These are phyloP conservation scores for Diacarnus erythraeanus DNA, from an alignment of 37 sponge, comb jelly and placozoan genomes.

Conservation along the genomic window DNA sequence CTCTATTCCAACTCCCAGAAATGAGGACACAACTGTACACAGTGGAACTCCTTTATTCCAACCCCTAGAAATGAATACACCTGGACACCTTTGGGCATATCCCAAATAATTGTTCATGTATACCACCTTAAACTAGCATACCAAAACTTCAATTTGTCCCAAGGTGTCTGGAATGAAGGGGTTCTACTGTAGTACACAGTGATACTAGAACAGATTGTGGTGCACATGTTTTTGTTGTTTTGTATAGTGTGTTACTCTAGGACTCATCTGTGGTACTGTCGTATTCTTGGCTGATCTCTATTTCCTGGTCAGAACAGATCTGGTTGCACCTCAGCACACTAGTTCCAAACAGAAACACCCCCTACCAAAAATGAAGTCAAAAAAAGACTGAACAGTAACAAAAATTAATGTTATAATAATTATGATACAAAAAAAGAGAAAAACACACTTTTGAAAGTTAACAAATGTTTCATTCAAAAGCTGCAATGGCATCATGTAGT, in stretches of 20 bases:
- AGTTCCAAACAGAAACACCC: no score
- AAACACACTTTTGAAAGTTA: background rate
- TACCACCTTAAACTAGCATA: no score
- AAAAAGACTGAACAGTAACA: background rate
- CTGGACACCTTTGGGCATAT: no score
- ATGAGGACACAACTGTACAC: no score
- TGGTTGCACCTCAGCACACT: background rate
- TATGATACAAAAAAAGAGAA: background rate
- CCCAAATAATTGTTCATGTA: no score
- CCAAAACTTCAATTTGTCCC: no score
- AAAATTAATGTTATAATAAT: background rate
- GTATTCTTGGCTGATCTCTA: conserved; percentile 76
- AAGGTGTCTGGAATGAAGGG: background rate
- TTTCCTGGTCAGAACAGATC: conserved; percentile 46
- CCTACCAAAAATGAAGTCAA: background rate
- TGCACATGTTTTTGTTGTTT: background rate
- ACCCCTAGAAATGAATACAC: no score
- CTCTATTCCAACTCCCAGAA: no score
- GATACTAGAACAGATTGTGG: background rate
- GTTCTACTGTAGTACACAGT: background rate
- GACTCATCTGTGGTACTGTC: conserved; percentile 24
- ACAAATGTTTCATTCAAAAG: background rate
- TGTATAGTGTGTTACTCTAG: conserved; percentile 50
- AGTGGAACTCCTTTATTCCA: no score
- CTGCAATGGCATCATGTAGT: background rate